phyloP scores from a whole-genome alignment of 2,113 vertebrate genomes.

The Mystacornis crossleyi region DNA sequence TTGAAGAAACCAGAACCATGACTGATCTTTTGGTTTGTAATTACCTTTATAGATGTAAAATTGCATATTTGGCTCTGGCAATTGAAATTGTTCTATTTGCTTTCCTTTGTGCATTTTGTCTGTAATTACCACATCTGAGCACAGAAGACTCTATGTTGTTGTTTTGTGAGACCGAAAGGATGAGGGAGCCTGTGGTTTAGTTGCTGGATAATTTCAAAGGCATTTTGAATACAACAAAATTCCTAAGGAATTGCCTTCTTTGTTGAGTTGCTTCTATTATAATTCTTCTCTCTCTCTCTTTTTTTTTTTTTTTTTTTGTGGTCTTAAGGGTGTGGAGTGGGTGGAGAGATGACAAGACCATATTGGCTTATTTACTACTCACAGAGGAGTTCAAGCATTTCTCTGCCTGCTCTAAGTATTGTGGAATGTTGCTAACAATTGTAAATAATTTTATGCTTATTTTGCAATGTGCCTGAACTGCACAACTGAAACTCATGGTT shows the following conservation, averaged over 20 bases:
- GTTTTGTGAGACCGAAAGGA: conserved; percentile 34
- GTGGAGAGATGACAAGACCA: neutral
- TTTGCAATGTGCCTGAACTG: conserved; percentile 12
- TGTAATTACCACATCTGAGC: conserved; percentile 37
- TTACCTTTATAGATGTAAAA: conserved; percentile 41
- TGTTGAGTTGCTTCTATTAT: conserved; percentile 28
- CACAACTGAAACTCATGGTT: neutral
- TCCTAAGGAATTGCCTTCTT: conserved; percentile 41
- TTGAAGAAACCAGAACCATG: conserved; percentile 19
- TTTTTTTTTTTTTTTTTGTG: too few relatives aligned
- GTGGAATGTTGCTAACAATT: conserved; percentile 41
- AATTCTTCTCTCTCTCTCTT: neutral
- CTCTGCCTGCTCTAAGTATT: neutral
- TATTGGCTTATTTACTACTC: conserved; percentile 27
- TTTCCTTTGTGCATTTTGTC: conserved; percentile 33
- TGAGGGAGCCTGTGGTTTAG: conserved; percentile 1
- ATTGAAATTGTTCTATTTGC: conserved; percentile 42
- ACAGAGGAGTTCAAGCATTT: conserved; percentile 37
- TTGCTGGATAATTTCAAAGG: conserved; percentile 61
- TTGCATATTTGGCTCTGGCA: conserved; percentile 28
- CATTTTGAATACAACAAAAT: conserved; percentile 45
- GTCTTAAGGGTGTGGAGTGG: neutral
- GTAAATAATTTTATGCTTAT: conserved; percentile 17
- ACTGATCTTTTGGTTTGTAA: conserved; percentile 41
- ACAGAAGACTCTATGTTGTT: conserved; percentile 27